Conservation (phyloP, 2,113 vertebrate species). For the Vulpes vulpes region DNA sequence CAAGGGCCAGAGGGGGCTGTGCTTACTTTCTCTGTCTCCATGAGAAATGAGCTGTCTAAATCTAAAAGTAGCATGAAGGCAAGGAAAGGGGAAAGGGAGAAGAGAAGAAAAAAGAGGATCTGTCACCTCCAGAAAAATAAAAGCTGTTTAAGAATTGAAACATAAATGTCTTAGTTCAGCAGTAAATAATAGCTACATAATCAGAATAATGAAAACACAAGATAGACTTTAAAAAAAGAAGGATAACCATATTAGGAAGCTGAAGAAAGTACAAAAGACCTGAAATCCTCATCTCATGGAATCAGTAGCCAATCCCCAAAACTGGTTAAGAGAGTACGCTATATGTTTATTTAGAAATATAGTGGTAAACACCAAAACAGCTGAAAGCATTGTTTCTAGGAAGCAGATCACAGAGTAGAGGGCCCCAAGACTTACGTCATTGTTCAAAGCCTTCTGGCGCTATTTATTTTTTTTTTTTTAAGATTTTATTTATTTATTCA, state of each 20-base stretch:
- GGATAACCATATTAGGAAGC: not conserved
- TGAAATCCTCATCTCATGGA: not conserved
- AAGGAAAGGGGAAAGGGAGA: not conserved
- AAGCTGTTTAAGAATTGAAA: not conserved
- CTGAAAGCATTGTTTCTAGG: not conserved
- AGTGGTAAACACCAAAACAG: not conserved
- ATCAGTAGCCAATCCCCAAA: not conserved
- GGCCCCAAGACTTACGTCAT: not conserved
- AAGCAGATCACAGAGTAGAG: not conserved
- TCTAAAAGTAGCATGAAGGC: not conserved
- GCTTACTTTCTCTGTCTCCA: not conserved
- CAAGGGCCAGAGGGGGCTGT: not conserved
- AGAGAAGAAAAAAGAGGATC: not conserved
- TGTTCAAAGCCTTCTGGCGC: not conserved
- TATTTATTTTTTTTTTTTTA: constrained; percentile 7
- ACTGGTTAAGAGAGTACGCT: not conserved
- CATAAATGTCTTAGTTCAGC: not conserved
- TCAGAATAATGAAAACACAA: not conserved
- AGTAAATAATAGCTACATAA: not conserved
- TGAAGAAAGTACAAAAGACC: not conserved
- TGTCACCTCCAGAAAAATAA: not conserved
- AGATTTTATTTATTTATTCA: too few relatives aligned
- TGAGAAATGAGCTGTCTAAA: not conserved
- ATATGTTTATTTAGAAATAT: not conserved
- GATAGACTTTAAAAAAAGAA: not conserved